Base-by-base conservation (phyloP, 2,888 invertebrate genomes). In the Dryobota labecula region DNA sequence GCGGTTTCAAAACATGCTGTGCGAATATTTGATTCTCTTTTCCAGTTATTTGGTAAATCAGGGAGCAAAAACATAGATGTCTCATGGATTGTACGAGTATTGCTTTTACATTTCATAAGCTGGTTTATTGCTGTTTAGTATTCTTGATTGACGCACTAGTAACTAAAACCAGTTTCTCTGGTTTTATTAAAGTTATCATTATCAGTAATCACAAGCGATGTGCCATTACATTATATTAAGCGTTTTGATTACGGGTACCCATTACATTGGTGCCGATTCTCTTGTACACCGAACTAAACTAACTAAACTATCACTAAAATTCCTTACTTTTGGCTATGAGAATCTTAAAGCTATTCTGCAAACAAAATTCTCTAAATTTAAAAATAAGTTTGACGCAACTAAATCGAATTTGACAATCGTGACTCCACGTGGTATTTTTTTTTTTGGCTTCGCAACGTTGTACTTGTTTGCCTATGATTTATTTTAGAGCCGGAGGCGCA, bases 21-120 rank as follows among this genome's bases (percentile, higher is more conserved):
- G 60, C 60, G 45, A 78, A 67, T 72, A 66, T 65, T 70, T 13
- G 54, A 76, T 67, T 54, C 24, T 54, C 38, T 68, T 68, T 51
- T 61, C 43, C n/a, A 68, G 38, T 56, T 47, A 36, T 56, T 24
- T 58, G 57, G 41, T 79, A 77, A 71, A 60, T 41, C 30, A 30
- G 30, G 18, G 9, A 61, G 24, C 33, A 54, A 60, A 33, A 45
- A 56, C 38, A 67, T 62, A 0, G 8, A 24, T 41, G 20, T 64
- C 27, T 61, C 13, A 33, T 64, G n/a, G 38, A 51, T 45, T 33
- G 20, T 51, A n/a, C n/a, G n/a, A n/a, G n/a, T n/a, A 57, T 53
- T 80, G 41, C 56, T 60, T 61, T 1, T 51, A 24, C 8, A 33
- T 56, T 74, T 53, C 36, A 45, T 49, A 11, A 38, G n/a, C 38